Evolutionary conservation across 2,113 vertebrate genomes (phyloP).

Genomic region (Butorides virescens): DNA sequence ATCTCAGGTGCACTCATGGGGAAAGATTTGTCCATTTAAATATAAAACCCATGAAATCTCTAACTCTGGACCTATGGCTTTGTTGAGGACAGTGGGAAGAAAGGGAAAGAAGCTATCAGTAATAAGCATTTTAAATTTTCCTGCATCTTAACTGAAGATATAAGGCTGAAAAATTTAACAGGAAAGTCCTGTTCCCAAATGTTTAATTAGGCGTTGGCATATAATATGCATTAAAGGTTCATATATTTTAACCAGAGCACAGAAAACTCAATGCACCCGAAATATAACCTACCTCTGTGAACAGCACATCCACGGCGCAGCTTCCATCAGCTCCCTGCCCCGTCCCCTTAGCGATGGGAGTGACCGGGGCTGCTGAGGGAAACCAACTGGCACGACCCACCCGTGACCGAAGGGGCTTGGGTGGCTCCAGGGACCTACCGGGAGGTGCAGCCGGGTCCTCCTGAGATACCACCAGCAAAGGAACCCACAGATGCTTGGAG

Average conservation of each 20-base stretch:
- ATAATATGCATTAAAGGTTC: background rate
- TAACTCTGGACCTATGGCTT: background rate
- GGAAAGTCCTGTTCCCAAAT: background rate
- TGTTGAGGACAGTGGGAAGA: background rate
- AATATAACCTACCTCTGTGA: background rate
- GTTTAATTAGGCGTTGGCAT: background rate
- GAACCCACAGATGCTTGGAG: background rate
- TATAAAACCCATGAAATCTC: background rate
- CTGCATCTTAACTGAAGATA: background rate
- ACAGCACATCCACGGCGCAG: background rate
- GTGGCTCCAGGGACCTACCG: background rate
- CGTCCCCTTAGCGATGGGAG: background rate
- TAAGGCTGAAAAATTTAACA: background rate
- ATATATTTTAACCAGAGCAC: background rate
- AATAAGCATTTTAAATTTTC: background rate
- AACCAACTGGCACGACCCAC: background rate
- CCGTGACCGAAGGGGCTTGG: background rate
- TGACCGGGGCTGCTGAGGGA: background rate
- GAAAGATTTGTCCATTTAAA: background rate
- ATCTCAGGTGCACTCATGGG: accelerated
- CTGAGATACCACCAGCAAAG: background rate
- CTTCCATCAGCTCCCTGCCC: background rate
- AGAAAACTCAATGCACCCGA: background rate
- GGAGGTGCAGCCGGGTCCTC: accelerated
- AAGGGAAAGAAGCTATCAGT: background rate